Percentiles rank a stretch among this genome's conserved stretches.
These are phyloP conservation scores for Eulemur rubriventer DNA, from an alignment of 2,797 vertebrate genomes.

Conservation along the genomic window DNA sequence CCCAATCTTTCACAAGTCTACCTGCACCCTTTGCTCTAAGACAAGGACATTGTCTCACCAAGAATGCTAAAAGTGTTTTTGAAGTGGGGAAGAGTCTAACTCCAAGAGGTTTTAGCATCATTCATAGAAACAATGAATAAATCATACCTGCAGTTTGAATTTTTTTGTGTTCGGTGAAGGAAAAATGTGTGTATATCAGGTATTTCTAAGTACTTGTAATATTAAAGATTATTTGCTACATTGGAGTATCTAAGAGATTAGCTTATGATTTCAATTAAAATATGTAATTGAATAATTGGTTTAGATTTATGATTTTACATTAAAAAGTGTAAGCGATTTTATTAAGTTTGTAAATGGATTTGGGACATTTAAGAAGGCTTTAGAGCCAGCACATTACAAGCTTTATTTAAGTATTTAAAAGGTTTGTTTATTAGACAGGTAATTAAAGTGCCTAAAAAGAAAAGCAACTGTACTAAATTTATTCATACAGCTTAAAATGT, in stretches of 20 bases:
- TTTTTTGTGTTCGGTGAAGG: background rate
- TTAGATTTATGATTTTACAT: conserved; percentile 40
- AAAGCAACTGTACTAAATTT: conserved; percentile 20
- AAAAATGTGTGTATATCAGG: background rate
- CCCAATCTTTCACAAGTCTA: background rate
- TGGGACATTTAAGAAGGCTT: background rate
- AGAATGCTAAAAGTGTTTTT: background rate
- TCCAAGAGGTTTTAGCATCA: background rate
- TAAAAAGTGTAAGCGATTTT: background rate
- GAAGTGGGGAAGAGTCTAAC: background rate
- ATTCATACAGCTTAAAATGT: conserved; percentile 22
- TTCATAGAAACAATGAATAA: background rate
- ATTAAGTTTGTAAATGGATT: conserved; percentile 32
- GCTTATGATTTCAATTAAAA: conserved; percentile 21
- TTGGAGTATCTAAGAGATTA: background rate
- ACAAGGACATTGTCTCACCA: background rate
- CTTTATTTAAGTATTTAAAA: conserved; percentile 19
- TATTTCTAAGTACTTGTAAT: background rate
- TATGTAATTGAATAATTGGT: background rate
- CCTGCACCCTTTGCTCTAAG: background rate
- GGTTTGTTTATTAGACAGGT: conserved; percentile 12
- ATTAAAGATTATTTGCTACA: conserved; percentile 6
- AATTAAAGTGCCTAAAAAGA: conserved; percentile 35
- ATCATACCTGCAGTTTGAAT: background rate
- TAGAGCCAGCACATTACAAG: background rate